Evolutionary conservation across 2,797 vertebrate genomes (phyloP), one percentile per base, ranked within the genome.

Genomic region (Clamator glandarius): DNA sequence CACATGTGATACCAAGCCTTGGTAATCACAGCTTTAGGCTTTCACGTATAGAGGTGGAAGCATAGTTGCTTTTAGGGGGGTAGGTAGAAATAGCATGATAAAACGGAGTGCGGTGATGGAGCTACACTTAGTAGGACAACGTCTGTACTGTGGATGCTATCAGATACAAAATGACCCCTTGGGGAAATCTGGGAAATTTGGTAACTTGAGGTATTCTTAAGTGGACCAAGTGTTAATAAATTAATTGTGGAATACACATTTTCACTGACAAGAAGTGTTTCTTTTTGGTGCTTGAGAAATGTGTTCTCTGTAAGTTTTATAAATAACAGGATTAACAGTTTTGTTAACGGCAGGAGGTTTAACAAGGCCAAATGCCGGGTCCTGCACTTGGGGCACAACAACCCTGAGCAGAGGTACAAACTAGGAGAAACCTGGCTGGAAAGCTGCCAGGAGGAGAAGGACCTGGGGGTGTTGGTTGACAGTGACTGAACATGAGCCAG

Each of bases 31-130:
- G 11, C 4, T 88, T 62, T 64, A 29, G 50, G 1, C 16, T 48
- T 55, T 15, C 2, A 15, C 5, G 3, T 7, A 2, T 4, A 50
- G 48, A 7, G 14, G 10, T 54, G n/a, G 21, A 7, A 75, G 13
- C 20, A 9, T 24, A 18, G 16, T 33, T 12, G 2, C 9, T 74
- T 76, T 72, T 52, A 42, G 68, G 31, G 31, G 13, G 5, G 13
- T 28, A 31, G 48, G 31, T 33, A 70, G 69, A 42, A 69, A 51
- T 6, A 39, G 31, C 16, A 41, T n/a, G 12, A 26, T 44, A 13
- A 73, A 73, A 19, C 12, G 21, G 36, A 74, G 28, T 51, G 23
- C 42, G 26, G 12, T 61, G 41, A 23, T 61, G 44, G 54, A 57
- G 33, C 20, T 68, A 25, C 4, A 6, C n/a, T 84, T 80, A 3